Evolutionary conservation across 2,888 invertebrate genomes (phyloP), one percentile per base, ranked within the genome.

Genomic region (Mythimna vitellina): DNA sequence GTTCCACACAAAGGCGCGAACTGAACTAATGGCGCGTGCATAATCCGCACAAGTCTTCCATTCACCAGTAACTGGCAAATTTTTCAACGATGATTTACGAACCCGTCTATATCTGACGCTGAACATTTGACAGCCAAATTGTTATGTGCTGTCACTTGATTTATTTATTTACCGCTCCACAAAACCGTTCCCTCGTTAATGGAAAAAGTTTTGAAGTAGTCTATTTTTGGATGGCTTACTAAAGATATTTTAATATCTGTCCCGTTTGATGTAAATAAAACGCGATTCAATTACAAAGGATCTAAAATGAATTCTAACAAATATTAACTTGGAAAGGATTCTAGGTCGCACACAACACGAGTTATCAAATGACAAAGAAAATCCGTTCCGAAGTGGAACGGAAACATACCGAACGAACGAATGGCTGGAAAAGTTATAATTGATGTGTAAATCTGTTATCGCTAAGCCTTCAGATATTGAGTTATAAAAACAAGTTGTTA

Each of bases 401-500:
- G 68, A 69, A 80, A 73, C 66, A 71, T 68, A 67, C 84, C 81
- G 84, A 87, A 89, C 88, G 88, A 89, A 85, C 87, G 82, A 86
- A 86, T 81, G 86, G 88, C 80, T 86, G 85, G 84, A 84, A 91
- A 92, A 93, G 89, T 93, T 93, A 92, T 93, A 94, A 93, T 93
- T 93, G 92, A 91, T 89, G 91, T 89, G 87, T 91, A 93, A 94
- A 93, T 92, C 93, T 94, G 93, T 93, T 93, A 93, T 91, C 91
- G 90, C 89, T 89, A 89, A 90, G 86, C 88, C 88, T 90, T 88
- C 90, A 87, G 91, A 92, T 93, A 95, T 94, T 93, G 92, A 93
- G 93, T 92, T 93, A 91, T 94, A 94, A 95, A 46, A 94, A 93
- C 88, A 93, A 91, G 93, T 92, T 93, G 91, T 94, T 94, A 94